phyloP scores from a whole-genome alignment of 2,888 invertebrate genomes.

The Diarsia dahlii region DNA sequence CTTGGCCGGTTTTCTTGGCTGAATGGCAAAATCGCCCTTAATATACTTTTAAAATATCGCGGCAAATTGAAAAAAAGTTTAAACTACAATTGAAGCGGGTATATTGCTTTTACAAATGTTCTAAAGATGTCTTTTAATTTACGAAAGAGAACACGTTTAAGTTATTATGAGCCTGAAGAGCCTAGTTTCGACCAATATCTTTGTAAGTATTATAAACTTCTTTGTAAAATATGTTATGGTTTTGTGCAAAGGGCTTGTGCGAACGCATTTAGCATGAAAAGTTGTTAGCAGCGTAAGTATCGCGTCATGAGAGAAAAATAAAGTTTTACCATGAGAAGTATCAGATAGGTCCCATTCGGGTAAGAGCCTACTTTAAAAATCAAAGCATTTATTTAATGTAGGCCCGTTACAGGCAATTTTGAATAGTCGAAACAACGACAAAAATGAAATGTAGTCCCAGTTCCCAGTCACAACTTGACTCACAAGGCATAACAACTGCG shows the following conservation, averaged over 20 bases:
- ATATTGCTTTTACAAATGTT: background rate
- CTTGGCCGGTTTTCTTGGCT: background rate
- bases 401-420: no score
- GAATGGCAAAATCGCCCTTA: background rate
- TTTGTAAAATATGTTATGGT: background rate
- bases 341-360: background rate
- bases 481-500: no score
- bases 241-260: background rate
- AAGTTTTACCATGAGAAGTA: background rate
- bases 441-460: no score
- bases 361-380: no score
- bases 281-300: background rate
- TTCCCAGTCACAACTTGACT: no score
- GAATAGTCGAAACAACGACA: no score
- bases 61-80: background rate
- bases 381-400: no score
- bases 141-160: conserved; percentile 24
- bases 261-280: background rate
- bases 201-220: conserved; percentile 67
- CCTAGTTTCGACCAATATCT: conserved; percentile 72
- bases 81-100: background rate
- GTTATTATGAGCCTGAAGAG: conserved; percentile 66
- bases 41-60: background rate
- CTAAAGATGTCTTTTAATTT: conserved; percentile 36
- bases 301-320: background rate